These are phyloP conservation scores for Channa striata DNA, from an alignment of 2,797 vertebrate genomes.

Conservation along the genomic window DNA sequence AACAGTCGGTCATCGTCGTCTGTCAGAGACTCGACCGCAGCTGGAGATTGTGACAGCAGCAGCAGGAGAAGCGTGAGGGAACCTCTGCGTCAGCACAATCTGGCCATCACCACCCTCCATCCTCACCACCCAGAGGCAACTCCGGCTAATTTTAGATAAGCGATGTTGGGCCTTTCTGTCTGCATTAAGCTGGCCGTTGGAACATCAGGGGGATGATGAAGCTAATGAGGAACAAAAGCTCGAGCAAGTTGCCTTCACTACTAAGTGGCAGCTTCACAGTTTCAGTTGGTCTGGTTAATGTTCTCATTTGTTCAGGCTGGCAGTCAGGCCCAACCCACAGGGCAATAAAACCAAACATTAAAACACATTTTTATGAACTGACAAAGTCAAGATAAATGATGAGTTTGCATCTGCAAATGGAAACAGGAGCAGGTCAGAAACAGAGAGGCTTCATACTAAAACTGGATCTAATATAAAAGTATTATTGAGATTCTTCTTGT, in stretches of 20 bases:
- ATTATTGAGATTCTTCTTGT: too few species aligned
- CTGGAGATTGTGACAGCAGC: slow-evolving; percentile 42
- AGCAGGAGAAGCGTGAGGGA: too few species aligned
- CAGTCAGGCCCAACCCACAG: neutral
- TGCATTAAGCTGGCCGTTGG: slow-evolving; percentile 54
- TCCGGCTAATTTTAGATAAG: slow-evolving; percentile 72
- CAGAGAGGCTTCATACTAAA: too few species aligned
- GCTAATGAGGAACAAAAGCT: neutral
- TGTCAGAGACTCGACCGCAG: too few species aligned
- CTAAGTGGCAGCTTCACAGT: neutral
- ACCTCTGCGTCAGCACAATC: slow-evolving; percentile 57
- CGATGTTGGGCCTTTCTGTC: slow-evolving; percentile 65
- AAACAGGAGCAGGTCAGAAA: too few species aligned
- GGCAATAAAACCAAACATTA: too few species aligned
- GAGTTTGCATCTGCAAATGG: too few species aligned
- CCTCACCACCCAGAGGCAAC: slow-evolving; percentile 34
- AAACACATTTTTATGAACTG: too few species aligned
- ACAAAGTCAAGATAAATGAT: too few species aligned
- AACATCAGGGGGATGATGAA: neutral
- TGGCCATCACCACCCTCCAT: neutral
- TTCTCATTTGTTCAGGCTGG: neutral
- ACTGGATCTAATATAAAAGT: too few species aligned
- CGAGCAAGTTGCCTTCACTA: neutral
- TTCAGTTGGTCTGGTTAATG: neutral
- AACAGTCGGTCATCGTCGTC: neutral